phyloP scores from a whole-genome alignment of 2,797 vertebrate genomes.

The Carapus acus region DNA sequence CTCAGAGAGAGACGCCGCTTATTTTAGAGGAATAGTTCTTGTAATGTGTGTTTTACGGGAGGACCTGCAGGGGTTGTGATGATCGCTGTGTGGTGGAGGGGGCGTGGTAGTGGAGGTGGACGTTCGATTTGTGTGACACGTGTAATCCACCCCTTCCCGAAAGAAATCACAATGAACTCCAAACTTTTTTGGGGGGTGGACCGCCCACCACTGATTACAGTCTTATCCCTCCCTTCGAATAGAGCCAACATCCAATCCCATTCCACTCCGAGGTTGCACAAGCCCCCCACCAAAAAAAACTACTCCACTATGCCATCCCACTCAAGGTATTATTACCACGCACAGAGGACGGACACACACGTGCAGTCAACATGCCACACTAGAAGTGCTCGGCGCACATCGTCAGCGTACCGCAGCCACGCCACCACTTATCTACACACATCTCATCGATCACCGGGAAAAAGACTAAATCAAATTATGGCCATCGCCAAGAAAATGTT shows the following conservation, averaged over 20 bases:
- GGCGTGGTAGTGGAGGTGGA: background rate
- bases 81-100: background rate
- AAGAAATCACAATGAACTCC: conserved; percentile 20
- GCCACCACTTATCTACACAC: background rate
- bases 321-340: conserved; percentile 3
- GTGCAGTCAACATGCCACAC: conserved; percentile 16
- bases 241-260: conserved; percentile 53
- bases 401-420: conserved; percentile 1
- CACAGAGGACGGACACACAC: conserved; percentile 12
- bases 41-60: background rate
- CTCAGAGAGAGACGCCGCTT: background rate
- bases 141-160: conserved; percentile 24
- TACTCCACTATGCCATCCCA: conserved; percentile 9
- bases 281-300: conserved; percentile 42
- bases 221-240: conserved; percentile 47
- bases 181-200: conserved; percentile 22
- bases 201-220: conserved; percentile 53
- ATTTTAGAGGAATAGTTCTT: background rate
- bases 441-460: background rate
- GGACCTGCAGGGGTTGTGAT: background rate
- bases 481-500: conserved; percentile 62
- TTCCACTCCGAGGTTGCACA: conserved; percentile 34
- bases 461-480: conserved; percentile 57
- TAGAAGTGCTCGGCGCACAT: too few species aligned
- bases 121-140: conserved; percentile 51